These are phyloP conservation scores for Gonatopus flavifemur DNA, from an alignment of 1,140 invertebrate species.

Conservation along the genomic window DNA sequence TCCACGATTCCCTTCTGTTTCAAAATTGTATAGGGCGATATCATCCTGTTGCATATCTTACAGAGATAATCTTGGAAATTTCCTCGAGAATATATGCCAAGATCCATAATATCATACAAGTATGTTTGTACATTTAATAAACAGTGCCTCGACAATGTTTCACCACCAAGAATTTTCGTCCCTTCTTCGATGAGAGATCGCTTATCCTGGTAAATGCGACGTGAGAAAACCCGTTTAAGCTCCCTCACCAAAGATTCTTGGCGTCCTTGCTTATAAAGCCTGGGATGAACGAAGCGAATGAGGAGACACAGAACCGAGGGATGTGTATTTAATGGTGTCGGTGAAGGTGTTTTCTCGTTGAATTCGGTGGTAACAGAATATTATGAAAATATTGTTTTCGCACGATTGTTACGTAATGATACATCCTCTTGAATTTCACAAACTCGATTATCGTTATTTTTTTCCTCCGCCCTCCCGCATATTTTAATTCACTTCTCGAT, in stretches of 20 bases:
- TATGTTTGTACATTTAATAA: neutral
- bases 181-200: slow-evolving; percentile 17
- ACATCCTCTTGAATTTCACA: too few species aligned
- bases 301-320: slow-evolving; percentile 16
- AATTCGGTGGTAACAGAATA: too few species aligned
- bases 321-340: slow-evolving; percentile 25
- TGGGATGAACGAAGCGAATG: slow-evolving; percentile 29
- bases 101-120: slow-evolving; percentile 7
- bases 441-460: too few species aligned
- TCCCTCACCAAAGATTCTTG: slow-evolving; percentile 27
- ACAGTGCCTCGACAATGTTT: neutral
- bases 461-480: too few species aligned
- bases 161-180: neutral
- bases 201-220: slow-evolving; percentile 31
- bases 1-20: too few species aligned
- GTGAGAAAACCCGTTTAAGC: slow-evolving; percentile 36
- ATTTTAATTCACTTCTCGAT: too few species aligned
- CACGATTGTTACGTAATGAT: too few species aligned
- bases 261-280: slow-evolving; percentile 34
- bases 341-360: too few species aligned
- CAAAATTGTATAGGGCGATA: slow-evolving; percentile 11
- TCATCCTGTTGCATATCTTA: slow-evolving; percentile 16
- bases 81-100: slow-evolving; percentile 2
- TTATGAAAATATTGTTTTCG: too few species aligned
- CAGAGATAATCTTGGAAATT: too few species aligned